These are phyloP conservation scores for Heteronetta atricapilla DNA, from an alignment of 2,113 vertebrate species.

Conservation along the genomic window DNA sequence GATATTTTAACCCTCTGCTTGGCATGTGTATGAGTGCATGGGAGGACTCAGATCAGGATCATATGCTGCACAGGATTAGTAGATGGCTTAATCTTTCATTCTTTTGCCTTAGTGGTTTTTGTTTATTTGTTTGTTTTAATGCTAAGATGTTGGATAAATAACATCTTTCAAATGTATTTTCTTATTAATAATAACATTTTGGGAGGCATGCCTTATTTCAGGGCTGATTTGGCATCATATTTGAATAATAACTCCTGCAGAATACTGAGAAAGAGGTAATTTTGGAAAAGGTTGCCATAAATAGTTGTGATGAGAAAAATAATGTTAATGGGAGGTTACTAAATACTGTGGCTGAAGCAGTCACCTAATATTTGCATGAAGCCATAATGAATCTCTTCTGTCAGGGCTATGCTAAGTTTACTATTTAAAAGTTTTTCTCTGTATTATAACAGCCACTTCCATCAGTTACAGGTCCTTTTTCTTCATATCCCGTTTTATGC, in stretches of 20 bases:
- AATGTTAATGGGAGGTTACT: neutral
- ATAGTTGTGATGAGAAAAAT: neutral
- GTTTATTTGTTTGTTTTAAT: neutral
- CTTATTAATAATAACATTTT: neutral
- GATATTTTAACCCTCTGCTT: neutral
- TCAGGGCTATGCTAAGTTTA: neutral
- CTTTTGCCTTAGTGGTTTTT: neutral
- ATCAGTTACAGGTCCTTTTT: neutral
- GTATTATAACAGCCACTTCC: neutral
- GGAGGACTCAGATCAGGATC: neutral
- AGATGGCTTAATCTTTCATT: neutral
- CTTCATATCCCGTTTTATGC: neutral
- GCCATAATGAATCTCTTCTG: neutral
- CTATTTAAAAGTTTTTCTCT: neutral
- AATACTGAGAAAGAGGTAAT: neutral
- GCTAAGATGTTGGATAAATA: neutral
- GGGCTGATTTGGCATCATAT: neutral
- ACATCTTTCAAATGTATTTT: neutral
- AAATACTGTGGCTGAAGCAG: neutral
- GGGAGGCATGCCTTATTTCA: neutral
- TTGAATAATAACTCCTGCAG: neutral
- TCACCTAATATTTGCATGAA: neutral
- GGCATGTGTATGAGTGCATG: neutral
- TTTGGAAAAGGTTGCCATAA: slow-evolving; percentile 20
- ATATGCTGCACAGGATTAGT: neutral